Evolutionary conservation across 2,797 vertebrate genomes (phyloP), one percentile per base, ranked within the genome.

Genomic region (Columba guinea): DNA sequence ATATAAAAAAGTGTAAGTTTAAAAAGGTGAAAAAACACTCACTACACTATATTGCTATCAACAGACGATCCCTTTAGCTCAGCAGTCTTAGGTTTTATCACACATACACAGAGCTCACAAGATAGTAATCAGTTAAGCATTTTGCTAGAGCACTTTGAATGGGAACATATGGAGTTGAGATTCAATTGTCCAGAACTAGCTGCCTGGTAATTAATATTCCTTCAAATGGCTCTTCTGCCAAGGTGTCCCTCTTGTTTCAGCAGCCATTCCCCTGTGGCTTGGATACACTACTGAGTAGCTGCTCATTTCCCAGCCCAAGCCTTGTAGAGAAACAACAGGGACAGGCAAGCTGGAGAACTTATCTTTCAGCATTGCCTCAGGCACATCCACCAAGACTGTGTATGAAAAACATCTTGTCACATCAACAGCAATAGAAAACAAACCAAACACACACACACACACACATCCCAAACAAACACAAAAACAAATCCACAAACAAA

Each of bases 111-210:
- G 81, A 92, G 80, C 79, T 96, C 95, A 91, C 65, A 90, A 95
- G 93, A 93, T 86, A 90, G 84, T 70, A 95, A 93, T 96, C 97
- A 95, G 84, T 96, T 95, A 96, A 93, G 52, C 69, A 62, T 88
- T 85, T 95, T 89, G 55, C 88, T 91, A 75, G 71, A 94, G 89
- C 92, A 84, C 81, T 97, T 96, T 96, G 86, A 97, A 97, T 87
- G 87, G 65, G 89, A 97, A 96, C 97, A 97, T 98, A 98, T 98
- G 97, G 97, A 97, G 78, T 55, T 90, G 49, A 84, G 90, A 97
- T 96, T 97, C 97, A 97, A 97, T 98, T 97, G 96, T 94, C 96
- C 94, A 97, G 97, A 98, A 97, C 97, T 96, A 93, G 95, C 89
- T 93, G 89, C 87, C 82, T 93, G 95, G 73, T 97, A 97, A 97